Conservation (phyloP, 2,888 invertebrate species). For the Drosophila mimica region DNA sequence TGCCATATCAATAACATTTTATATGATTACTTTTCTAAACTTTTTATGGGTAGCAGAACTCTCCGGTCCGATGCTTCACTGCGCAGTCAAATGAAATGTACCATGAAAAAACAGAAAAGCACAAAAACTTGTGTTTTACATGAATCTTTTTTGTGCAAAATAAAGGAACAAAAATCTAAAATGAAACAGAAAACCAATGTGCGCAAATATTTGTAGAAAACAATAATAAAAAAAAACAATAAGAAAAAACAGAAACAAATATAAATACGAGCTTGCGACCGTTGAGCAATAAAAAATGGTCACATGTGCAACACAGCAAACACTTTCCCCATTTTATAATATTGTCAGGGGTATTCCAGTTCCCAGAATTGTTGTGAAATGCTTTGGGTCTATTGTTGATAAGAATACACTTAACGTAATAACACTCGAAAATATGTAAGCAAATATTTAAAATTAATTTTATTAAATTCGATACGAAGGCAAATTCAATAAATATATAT, state of each 20-base stretch:
- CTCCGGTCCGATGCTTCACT: conserved; percentile 38
- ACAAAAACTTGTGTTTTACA: conserved; percentile 52
- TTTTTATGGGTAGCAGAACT: conserved; percentile 64
- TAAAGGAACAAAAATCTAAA: conserved; percentile 2
- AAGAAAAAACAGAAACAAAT: conserved; percentile 41
- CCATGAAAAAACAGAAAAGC: conserved; percentile 60
- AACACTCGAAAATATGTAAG: background rate
- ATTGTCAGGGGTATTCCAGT: background rate
- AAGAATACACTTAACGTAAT: background rate
- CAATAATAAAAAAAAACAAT: conserved; percentile 30
- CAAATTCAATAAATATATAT: background rate
- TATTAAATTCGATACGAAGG: background rate
- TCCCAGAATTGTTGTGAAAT: background rate
- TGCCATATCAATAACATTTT: conserved; percentile 77
- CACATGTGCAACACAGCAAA: conserved; percentile 68
- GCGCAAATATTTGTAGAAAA: conserved; percentile 68
- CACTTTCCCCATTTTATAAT: conserved; percentile 22
- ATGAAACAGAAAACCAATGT: conserved; percentile 28
- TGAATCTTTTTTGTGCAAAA: conserved; percentile 12
- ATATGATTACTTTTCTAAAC: conserved; percentile 79
- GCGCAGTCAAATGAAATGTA: conserved; percentile 68
- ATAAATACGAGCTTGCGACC: conserved; percentile 60
- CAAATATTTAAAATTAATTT: background rate
- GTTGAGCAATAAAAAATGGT: conserved; percentile 76
- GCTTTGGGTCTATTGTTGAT: background rate